Conservation (phyloP, 2,888 invertebrate species). For the Cosmia trapezina region DNA sequence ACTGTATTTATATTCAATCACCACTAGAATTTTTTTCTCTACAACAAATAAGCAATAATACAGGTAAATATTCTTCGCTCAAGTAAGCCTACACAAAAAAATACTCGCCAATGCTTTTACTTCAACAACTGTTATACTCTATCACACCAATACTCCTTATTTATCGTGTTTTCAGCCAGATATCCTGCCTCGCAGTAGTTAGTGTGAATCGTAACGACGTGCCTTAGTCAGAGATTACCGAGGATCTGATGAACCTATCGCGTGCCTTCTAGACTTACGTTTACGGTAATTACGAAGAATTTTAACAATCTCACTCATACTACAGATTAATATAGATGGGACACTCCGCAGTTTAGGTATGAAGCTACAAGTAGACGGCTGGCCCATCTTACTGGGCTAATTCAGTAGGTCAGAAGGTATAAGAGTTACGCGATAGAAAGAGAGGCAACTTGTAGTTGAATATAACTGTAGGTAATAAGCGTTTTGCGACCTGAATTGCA, state of each 20-base stretch:
- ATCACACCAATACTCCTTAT: slow-evolving; percentile 13
- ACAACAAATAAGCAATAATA: neutral
- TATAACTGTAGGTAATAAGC: too few relatives aligned
- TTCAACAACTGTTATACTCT: slow-evolving; percentile 12
- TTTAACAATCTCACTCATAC: slow-evolving; percentile 38
- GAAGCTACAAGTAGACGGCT: too few relatives aligned
- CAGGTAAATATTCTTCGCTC: slow-evolving; percentile 11
- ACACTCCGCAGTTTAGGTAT: too few relatives aligned
- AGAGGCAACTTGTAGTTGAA: too few relatives aligned
- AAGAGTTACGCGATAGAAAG: too few relatives aligned
- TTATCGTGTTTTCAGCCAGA: neutral
- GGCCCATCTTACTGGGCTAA: too few relatives aligned
- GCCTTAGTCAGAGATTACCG: slow-evolving; percentile 85
- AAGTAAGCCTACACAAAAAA: slow-evolving; percentile 21
- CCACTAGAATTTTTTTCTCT: neutral
- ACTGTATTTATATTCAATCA: neutral
- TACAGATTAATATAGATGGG: too few relatives aligned
- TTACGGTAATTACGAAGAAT: slow-evolving; percentile 50
- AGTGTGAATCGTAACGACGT: slow-evolving; percentile 76
- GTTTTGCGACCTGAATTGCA: too few relatives aligned
- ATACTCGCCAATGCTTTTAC: slow-evolving; percentile 43
- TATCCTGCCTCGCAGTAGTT: slow-evolving; percentile 53
- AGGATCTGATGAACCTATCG: slow-evolving; percentile 81
- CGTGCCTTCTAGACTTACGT: slow-evolving; percentile 79
- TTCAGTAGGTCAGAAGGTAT: too few relatives aligned